A percentile compares a stretch with the other conserved stretches of the same genome.
These are phyloP conservation scores for Micropoecilia bifurca DNA, from an alignment of 2,797 vertebrate genomes.

Conservation along the genomic window DNA sequence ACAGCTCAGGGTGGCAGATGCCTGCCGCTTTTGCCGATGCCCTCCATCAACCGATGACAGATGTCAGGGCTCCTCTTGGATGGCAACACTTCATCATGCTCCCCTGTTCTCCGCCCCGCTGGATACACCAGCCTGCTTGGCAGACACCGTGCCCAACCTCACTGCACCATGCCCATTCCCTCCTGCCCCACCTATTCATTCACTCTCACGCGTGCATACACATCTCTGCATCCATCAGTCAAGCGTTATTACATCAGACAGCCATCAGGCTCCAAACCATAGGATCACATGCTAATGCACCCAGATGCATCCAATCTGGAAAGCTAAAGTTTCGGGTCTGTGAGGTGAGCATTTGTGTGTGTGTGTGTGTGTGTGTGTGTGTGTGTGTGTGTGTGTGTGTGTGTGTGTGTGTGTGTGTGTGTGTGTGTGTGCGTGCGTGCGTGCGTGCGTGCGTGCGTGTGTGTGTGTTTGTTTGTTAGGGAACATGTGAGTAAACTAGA, in stretches of 20 bases:
- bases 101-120: conserved; percentile 72
- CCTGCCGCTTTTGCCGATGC: conserved; percentile 78
- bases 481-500: conserved; percentile 25
- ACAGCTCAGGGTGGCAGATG: conserved; percentile 82
- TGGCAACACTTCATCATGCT: conserved; percentile 80
- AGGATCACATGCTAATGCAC: conserved; percentile 83
- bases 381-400: conserved; percentile 18
- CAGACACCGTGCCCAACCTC: conserved; percentile 64
- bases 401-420: conserved; percentile 13
- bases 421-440: background rate
- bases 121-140: conserved; percentile 73
- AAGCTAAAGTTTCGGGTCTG: conserved; percentile 72
- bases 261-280: conserved; percentile 81
- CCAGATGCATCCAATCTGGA: conserved; percentile 70
- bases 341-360: conserved; percentile 31
- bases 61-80: conserved; percentile 84
- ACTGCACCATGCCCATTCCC: conserved; percentile 51
- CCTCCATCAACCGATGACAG: conserved; percentile 86
- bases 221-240: conserved; percentile 79
- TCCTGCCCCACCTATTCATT: conserved; percentile 67
- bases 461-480: conserved; percentile 15
- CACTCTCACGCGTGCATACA: conserved; percentile 38
- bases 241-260: conserved; percentile 84
- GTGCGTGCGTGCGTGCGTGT: conserved; percentile 19
- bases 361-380: conserved; percentile 18